Percentiles rank a stretch among this genome's conserved stretches.
phyloP scores from a whole-genome alignment of 2,113 vertebrate genomes.

The Ciconia stormi region DNA sequence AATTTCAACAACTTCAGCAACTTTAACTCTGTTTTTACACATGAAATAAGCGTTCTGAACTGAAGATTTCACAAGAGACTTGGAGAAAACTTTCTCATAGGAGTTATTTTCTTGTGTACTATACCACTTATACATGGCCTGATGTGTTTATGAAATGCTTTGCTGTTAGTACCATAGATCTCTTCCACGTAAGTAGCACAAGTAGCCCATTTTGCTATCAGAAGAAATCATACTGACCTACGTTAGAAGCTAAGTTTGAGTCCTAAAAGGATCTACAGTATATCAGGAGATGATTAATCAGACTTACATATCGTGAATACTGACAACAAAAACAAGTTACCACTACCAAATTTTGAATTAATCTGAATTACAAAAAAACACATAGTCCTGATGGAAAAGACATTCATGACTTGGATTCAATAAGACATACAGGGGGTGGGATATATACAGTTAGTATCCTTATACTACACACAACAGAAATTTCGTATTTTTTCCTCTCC shows the following conservation, averaged over 20 bases:
- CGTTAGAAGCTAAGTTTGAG: neutral
- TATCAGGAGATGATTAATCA: neutral
- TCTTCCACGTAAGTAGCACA: rapidly evolving
- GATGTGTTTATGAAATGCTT: neutral
- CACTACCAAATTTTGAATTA: neutral
- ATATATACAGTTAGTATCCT: neutral
- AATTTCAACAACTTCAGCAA: neutral
- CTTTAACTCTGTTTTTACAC: neutral
- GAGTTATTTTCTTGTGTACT: neutral
- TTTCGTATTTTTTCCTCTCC: neutral
- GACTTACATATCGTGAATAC: neutral
- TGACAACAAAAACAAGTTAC: neutral
- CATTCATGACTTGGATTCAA: neutral
- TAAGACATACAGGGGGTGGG: neutral
- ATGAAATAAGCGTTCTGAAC: neutral
- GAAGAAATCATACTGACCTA: neutral
- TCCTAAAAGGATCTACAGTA: neutral
- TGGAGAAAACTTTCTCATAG: neutral
- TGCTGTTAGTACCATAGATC: neutral
- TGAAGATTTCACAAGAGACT: neutral
- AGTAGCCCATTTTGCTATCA: neutral
- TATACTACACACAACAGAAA: neutral
- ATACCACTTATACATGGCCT: neutral
- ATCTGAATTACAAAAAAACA: neutral
- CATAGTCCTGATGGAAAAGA: neutral